phyloP scores from a whole-genome alignment of 1,140 invertebrate species.

The Drosophila willistoni region DNA sequence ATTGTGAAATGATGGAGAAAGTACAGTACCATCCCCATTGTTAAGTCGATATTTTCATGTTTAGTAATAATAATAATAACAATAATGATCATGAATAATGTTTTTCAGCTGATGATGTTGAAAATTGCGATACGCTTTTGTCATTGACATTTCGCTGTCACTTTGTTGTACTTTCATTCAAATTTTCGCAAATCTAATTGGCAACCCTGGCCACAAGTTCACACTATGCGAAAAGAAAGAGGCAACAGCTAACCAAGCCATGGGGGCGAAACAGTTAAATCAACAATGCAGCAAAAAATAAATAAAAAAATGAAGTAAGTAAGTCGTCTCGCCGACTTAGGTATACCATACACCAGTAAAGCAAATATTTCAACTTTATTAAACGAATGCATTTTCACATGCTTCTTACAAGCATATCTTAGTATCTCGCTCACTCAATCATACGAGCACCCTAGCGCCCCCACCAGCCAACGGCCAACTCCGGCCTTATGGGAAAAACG shows the following conservation, averaged over 20 bases:
- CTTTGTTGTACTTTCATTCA: slow-evolving; percentile 60
- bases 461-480: too few species aligned
- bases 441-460: too few species aligned
- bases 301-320: too few species aligned
- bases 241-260: background rate
- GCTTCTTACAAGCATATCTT: too few species aligned
- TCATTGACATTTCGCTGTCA: slow-evolving; percentile 63
- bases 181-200: slow-evolving; percentile 55
- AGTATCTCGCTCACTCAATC: too few species aligned
- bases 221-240: slow-evolving; percentile 57
- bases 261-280: background rate
- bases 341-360: too few species aligned
- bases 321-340: too few species aligned
- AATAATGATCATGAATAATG: slow-evolving; percentile 20
- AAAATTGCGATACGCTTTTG: slow-evolving; percentile 74
- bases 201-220: slow-evolving; percentile 32
- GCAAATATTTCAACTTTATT: too few species aligned
- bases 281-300: slow-evolving; percentile 28
- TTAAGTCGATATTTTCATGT: slow-evolving; percentile 37
- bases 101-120: slow-evolving; percentile 47
- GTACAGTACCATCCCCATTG: slow-evolving; percentile 65
- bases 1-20: slow-evolving; percentile 75
- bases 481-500: too few species aligned
- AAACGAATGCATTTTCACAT: too few species aligned
- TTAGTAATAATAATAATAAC: slow-evolving; percentile 15